A percentile compares a stretch with the other conserved stretches of the same genome.
These are phyloP conservation scores for Drosophila watanabei DNA, from an alignment of 1,140 invertebrate genomes.

Conservation along the genomic window DNA sequence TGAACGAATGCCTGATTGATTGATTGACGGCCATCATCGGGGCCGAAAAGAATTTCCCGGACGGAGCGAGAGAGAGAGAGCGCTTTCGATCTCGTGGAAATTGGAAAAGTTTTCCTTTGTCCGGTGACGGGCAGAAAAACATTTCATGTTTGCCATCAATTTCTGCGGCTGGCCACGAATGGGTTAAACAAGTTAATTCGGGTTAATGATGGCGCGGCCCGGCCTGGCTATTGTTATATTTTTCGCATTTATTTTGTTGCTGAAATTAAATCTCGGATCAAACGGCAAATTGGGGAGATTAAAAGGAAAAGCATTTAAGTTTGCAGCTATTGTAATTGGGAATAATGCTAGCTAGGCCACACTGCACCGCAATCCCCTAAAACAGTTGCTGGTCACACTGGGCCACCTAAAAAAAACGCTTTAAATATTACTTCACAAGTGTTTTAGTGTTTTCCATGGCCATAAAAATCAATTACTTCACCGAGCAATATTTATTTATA, in stretches of 20 bases:
- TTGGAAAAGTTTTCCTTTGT: conserved; percentile 51
- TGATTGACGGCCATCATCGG: conserved; percentile 50
- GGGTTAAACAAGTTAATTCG: conserved; percentile 55
- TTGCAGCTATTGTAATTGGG: not conserved
- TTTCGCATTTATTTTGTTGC: conserved; percentile 1
- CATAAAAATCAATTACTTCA: not conserved
- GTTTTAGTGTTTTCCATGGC: not conserved
- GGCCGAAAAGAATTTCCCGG: conserved; percentile 14
- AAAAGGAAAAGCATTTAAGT: not conserved
- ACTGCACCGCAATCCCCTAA: not conserved
- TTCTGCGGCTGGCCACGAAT: conserved; percentile 26
- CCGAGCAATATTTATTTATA: not conserved
- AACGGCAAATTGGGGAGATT: not conserved
- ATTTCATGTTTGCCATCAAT: conserved; percentile 51
- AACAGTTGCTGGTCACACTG: not conserved
- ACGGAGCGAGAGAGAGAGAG: not conserved
- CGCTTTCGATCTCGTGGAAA: conserved; percentile 4
- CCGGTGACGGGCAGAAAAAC: conserved; percentile 21
- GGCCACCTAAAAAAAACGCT: too few species aligned
- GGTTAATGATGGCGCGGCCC: conserved; percentile 33
- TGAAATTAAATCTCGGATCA: conserved; percentile 3
- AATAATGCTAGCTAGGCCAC: not conserved
- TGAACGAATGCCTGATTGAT: conserved; percentile 75
- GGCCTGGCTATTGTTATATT: conserved; percentile 8
- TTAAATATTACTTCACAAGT: too few species aligned